Conservation (phyloP, 2,113 vertebrate species). For the Gopherus flavomarginatus region DNA sequence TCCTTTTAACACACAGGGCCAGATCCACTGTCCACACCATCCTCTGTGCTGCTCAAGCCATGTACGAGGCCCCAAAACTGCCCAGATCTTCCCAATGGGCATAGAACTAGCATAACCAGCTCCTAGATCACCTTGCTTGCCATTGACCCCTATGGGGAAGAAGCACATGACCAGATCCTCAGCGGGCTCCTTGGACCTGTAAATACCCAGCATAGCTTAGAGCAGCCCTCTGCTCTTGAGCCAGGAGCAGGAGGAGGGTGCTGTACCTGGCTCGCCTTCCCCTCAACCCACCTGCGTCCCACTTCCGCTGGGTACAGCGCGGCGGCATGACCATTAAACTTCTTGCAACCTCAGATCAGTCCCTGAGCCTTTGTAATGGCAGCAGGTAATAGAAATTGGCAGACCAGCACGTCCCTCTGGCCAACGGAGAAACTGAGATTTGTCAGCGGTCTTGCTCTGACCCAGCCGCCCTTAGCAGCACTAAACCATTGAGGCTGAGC, state of each 20-base stretch:
- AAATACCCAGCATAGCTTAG: too few relatives aligned
- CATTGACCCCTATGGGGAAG: too few relatives aligned
- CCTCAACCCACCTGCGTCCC: background rate
- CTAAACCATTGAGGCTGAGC: background rate
- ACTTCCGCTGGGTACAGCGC: background rate
- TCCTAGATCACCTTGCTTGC: background rate
- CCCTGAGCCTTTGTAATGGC: background rate
- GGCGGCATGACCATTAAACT: background rate
- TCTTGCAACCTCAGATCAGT: background rate
- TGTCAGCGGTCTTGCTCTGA: background rate
- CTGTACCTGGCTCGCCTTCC: background rate
- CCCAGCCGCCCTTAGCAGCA: background rate
- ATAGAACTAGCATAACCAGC: background rate
- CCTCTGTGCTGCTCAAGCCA: background rate
- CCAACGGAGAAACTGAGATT: background rate
- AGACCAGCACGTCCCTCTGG: background rate
- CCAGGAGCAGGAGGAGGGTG: background rate
- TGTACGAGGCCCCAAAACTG: background rate
- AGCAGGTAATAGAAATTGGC: background rate
- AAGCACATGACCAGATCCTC: too few relatives aligned
- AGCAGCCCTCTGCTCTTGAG: background rate
- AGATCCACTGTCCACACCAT: background rate
- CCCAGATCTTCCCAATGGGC: background rate
- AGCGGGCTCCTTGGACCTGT: too few relatives aligned
- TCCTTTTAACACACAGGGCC: too few relatives aligned